These are phyloP conservation scores for Nephrocerus scutellatus DNA, from an alignment of 2,888 invertebrate species.

Conservation along the genomic window DNA sequence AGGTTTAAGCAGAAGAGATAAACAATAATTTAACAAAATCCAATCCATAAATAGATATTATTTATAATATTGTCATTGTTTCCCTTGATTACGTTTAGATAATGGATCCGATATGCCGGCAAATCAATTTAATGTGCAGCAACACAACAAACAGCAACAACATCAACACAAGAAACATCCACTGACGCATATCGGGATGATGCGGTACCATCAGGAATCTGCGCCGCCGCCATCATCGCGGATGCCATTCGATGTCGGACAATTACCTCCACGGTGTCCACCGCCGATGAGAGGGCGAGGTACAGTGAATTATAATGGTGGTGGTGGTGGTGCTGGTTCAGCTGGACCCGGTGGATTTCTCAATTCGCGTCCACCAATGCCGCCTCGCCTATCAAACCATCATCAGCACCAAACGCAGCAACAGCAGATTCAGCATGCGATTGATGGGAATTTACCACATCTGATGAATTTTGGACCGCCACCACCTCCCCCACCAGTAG, in stretches of 20 bases:
- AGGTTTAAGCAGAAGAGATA: no score
- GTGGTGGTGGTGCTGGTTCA: no score
- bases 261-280: no score
- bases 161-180: conserved; percentile 12
- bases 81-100: conserved; percentile 6
- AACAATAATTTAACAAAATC: no score
- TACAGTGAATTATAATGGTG: no score
- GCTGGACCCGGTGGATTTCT: no score
- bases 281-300: conserved; percentile 17
- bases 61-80: conserved; percentile 2
- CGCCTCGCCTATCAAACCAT: no score
- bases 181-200: conserved; percentile 19
- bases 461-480: conserved; percentile 19
- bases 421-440: conserved; percentile 14
- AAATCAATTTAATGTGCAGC: conserved; percentile 6
- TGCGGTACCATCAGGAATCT: conserved; percentile 21
- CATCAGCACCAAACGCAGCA: conserved; percentile 17
- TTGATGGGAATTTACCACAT: conserved; percentile 18
- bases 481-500: no score
- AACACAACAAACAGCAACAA: conserved; percentile 10
- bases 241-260: no score
- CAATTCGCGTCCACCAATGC: no score
- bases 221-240: no score
- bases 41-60: no score
- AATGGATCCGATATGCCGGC: conserved; percentile 8